These are phyloP conservation scores for Rhogogaster chlorosoma DNA, from an alignment of 2,888 invertebrate genomes.

Conservation along the genomic window DNA sequence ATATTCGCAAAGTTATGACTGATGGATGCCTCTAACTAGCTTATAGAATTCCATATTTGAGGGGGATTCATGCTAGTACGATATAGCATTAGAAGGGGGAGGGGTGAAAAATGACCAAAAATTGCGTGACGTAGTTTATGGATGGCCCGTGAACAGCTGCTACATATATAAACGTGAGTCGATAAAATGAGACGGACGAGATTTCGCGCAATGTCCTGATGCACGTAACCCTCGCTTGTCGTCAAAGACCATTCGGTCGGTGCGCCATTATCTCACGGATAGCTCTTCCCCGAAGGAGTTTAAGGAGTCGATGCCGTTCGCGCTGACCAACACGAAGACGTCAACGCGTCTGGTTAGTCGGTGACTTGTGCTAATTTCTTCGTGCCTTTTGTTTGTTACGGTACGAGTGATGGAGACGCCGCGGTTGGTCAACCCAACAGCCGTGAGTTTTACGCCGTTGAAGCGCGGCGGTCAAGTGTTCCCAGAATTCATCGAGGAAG, in stretches of 20 bases:
- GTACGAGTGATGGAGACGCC: slow-evolving; percentile 32
- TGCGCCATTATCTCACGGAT: slow-evolving; percentile 47
- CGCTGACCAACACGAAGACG: background rate
- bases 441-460: background rate
- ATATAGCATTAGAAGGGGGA: too few species aligned
- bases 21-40: too few species aligned
- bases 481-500: slow-evolving; percentile 46
- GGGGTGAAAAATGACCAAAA: too few species aligned
- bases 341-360: slow-evolving; percentile 26
- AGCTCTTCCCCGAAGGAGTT: slow-evolving; percentile 25
- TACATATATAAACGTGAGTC: slow-evolving; percentile 48
- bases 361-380: slow-evolving; percentile 47
- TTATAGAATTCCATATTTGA: too few species aligned
- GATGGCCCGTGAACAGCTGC: slow-evolving; percentile 51
- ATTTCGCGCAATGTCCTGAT: slow-evolving; percentile 32
- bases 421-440: background rate
- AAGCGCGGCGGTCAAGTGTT: slow-evolving; percentile 18
- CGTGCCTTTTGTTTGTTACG: slow-evolving; percentile 38
- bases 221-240: slow-evolving; percentile 14
- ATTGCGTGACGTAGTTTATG: too few species aligned
- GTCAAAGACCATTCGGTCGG: background rate
- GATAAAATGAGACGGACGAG: background rate
- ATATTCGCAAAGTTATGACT: too few species aligned
- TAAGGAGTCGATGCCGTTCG: slow-evolving; percentile 4
- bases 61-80: too few species aligned